Percentiles rank a stretch among this genome's conserved stretches.
Conservation (phyloP, 2,888 invertebrate species). For the Mimas tiliae region DNA sequence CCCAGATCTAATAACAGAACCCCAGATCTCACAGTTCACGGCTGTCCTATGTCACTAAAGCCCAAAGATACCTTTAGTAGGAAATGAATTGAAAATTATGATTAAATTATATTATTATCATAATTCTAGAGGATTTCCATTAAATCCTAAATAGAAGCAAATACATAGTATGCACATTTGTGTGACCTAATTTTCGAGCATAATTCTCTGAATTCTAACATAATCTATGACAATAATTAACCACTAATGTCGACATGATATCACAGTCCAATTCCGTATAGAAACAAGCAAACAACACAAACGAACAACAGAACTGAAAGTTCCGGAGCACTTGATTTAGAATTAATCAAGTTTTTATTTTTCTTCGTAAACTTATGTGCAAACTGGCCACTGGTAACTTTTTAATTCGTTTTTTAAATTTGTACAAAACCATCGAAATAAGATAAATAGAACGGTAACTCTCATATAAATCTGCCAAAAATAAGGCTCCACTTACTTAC, state of each 20-base stretch:
- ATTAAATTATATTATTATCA: too few relatives aligned
- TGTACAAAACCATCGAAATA: neutral
- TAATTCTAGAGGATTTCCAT: too few relatives aligned
- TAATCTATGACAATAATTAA: neutral
- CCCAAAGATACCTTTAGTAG: too few relatives aligned
- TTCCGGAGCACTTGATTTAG: slow-evolving; percentile 1
- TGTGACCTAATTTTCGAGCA: neutral
- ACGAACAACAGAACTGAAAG: neutral
- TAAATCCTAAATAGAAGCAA: neutral
- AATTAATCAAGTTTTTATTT: slow-evolving; percentile 9
- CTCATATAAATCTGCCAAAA: too few relatives aligned
- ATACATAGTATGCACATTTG: neutral
- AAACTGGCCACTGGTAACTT: slow-evolving; percentile 8
- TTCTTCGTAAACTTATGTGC: neutral
- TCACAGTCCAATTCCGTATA: neutral
- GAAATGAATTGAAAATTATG: too few relatives aligned
- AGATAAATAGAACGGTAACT: too few relatives aligned
- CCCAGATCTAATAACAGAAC: too few relatives aligned
- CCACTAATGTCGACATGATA: neutral
- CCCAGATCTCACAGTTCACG: too few relatives aligned
- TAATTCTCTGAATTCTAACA: neutral
- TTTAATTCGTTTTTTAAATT: neutral
- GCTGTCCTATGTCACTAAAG: too few relatives aligned
- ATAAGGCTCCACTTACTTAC: too few relatives aligned
- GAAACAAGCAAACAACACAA: too few relatives aligned